Evolutionary conservation across 37 sponge, comb jelly and placozoan genomes (phyloP), one percentile per base, ranked within the genome.

Genomic region (Chondrilla cf. caribensis): DNA sequence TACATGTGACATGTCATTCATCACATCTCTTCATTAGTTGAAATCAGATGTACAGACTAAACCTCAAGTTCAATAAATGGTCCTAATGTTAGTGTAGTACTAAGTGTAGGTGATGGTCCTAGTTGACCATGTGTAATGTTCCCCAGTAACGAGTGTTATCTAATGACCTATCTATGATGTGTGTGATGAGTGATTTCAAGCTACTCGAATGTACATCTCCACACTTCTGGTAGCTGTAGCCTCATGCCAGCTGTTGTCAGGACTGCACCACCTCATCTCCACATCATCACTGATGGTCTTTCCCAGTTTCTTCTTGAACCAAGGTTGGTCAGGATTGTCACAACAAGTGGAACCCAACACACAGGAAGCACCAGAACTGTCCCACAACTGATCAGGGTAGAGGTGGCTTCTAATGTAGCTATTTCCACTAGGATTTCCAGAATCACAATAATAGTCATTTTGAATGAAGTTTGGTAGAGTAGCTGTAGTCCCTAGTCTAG

Each of bases 291-390:
- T 73, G 76, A 21, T 37, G 15, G 76, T 22, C 42, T 73, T 21
- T 73, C 38, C 42, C 76, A 73, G 44, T 37, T 73, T 39, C 76
- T 43, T 42, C 76, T 73, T 73, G 44, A 73, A 73, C 76, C 76
- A 73, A 73, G 76, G 76, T 11, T 73, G 76, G 43, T 73, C 43
- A 24, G 76, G 76, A 73, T 73, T 73, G 76, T 39, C 21, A 42
- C 76, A 73, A 40, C 76, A 73, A 42, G 76, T 73, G 44, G 76
- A 73, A 24, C 44, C 44, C 38, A 43, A 73, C 21, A 73, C 41
- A 73, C 76, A 73, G 24, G 76, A 73, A 24, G 76, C 43, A 4
- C 76, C 76, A 73, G 76, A 73, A 25, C 18, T 42, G 44, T 39
- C 44, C 76, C 76, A 73, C 44, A 73, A 37, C 39, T 39, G 76